Evolutionary conservation across 2,888 invertebrate species (phyloP), one percentile per base, ranked within the genome.

Genomic region (Onthophagus sagittarius): DNA sequence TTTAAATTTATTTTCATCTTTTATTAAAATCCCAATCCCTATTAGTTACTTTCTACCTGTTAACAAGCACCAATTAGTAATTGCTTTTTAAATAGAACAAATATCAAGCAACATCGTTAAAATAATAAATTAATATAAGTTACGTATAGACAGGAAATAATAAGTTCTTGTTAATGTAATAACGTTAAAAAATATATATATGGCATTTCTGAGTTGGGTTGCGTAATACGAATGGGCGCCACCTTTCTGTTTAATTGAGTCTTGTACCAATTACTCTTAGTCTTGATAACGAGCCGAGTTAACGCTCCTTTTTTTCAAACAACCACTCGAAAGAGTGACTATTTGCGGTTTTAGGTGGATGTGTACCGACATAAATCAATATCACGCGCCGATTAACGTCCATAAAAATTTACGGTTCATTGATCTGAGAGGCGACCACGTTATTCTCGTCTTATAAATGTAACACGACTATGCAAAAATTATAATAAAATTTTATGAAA

Each of bases 221-320:
- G 67, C 9, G 67, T 23, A 67, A 67, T 32, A 15, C 5, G 67
- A 53, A 53, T 11, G 39, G 39, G 31, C 31, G 31, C 67, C 32
- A 67, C 67, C 67, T 67, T n/a, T 67, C 67, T 67, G 31, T 23
- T 67, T 67, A 67, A 67, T 67, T 67, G 67, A 67, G 23, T 15
- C 67, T 31, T 67, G 67, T 67, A 67, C 67, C 67, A 67, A 67
- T 67, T 67, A 67, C 31, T 67, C 67, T 31, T n/a, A 23, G 67
- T 67, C 67, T 67, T 67, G 67, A 67, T 67, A 67, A 67, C 67
- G 67, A 67, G 32, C 31, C 31, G 67, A 23, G 67, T 67, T 67
- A 67, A 67, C 32, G 67, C 23, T n/a, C 67, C 31, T 11, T 67
- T 67, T 64, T 67, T 67, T 23, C 67, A n/a, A 6, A 23, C 67